Base-by-base conservation (phyloP, 2,797 vertebrate species). In the Pelodytes ibericus region DNA sequence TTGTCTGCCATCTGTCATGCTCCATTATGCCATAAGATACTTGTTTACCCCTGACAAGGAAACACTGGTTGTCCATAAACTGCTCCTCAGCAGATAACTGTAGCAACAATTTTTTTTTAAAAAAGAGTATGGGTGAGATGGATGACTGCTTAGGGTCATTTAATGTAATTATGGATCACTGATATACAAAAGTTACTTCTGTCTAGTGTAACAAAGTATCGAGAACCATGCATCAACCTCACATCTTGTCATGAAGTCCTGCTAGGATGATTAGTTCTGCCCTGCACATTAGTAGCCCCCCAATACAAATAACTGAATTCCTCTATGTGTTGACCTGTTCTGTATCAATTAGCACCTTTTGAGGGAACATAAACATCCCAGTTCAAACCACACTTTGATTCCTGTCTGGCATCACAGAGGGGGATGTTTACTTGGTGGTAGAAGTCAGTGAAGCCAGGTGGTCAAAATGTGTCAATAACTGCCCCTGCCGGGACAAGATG, bases 301-400 rank as follows among this genome's bases (percentile, higher is more conserved):
- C n/a, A 53, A 31, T 20, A 57, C 51, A 75, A 27, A 41, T 71
- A 68, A 67, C 47, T 20, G 53, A 68, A 79, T 81, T 78, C 57
- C 69, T 74, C 29, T 25, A 69, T 66, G 69, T 70, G 65, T 72
- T 80, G 78, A 78, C 62, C 66, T 74, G 79, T 63, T 70, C 68
- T 72, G 77, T 78, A 73, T 82, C 81, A 82, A 79, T 85, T 85
- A 74, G 75, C 83, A 83, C 83, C 81, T 82, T 76, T 67, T 58
- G 58, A 70, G 67, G 80, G 68, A 47, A 63, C 74, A 56, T 74
- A 22, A 79, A 79, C 71, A 63, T 56, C 75, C 49, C 60, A 64
- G 67, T 39, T 80, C 71, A 68, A 22, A 59, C 58, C 22, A 30
- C 56, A 16, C 65, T 75, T 81, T 75, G 76, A 81, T 74, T 71